Evolutionary conservation across 2,888 invertebrate genomes (phyloP).

Genomic region (Cloeon dipterum): DNA sequence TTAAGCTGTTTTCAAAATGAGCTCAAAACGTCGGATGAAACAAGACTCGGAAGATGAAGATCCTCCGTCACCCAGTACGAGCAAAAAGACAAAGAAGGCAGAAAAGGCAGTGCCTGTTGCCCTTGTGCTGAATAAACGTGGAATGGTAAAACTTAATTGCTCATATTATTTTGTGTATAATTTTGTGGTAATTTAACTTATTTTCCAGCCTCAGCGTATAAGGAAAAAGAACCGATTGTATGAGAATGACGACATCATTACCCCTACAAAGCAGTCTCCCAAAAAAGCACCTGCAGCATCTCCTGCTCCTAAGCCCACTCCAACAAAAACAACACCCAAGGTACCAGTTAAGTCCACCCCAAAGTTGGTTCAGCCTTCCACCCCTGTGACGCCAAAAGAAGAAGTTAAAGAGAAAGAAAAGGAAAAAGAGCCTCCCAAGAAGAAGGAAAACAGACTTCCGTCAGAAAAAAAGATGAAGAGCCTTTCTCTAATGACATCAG

Average conservation of each 20-base stretch:
- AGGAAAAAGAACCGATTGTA: constrained; percentile 74
- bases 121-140: constrained; percentile 62
- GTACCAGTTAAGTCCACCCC: constrained; percentile 14
- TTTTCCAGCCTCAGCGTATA: constrained; percentile 46
- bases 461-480: constrained; percentile 9
- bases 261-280: constrained; percentile 46
- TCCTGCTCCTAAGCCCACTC: neutral
- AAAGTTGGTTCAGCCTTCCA: constrained; percentile 19
- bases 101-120: constrained; percentile 15
- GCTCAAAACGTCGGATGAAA: constrained; percentile 18
- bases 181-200: neutral
- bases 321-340: constrained; percentile 14
- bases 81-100: neutral
- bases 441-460: constrained; percentile 6
- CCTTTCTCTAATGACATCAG: too few relatives aligned
- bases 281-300: constrained; percentile 15
- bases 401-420: constrained; percentile 19
- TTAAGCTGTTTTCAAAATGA: too few relatives aligned
- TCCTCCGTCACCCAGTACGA: constrained; percentile 28
- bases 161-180: neutral
- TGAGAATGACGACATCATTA: constrained; percentile 72
- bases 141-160: constrained; percentile 28
- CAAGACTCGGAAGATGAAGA: constrained; percentile 39
- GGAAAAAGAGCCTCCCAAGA: constrained; percentile 13
- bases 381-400: constrained; percentile 20